Percentiles rank a stretch among this genome's conserved stretches.
Conservation (phyloP, 2,888 invertebrate genomes). For the Parasteatoda lunata region DNA sequence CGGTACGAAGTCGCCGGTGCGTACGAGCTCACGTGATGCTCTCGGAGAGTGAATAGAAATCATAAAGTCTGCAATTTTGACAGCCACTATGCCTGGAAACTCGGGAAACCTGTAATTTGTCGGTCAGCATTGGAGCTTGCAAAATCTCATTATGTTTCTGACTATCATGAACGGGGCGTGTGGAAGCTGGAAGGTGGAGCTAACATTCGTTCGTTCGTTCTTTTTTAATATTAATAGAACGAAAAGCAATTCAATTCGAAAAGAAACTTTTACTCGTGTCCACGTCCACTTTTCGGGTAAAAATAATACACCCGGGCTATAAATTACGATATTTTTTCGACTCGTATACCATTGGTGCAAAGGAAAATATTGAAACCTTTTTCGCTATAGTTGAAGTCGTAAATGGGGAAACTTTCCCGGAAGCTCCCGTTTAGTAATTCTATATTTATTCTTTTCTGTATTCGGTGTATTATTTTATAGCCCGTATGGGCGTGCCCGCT, state of each 20-base stretch:
- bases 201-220: slow-evolving; percentile 6
- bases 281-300: background rate
- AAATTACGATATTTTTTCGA: no score
- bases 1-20: slow-evolving; percentile 1
- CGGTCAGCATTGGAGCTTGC: slow-evolving; percentile 57
- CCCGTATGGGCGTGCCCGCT: no score
- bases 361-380: no score
- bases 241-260: background rate
- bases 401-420: no score
- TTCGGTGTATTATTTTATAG: no score
- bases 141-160: slow-evolving; percentile 63
- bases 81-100: slow-evolving; percentile 34
- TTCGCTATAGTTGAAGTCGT: no score
- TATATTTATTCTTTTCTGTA: no score
- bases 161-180: slow-evolving; percentile 59
- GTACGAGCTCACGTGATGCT: slow-evolving; percentile 48
- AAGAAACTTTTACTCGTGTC: background rate
- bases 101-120: slow-evolving; percentile 63
- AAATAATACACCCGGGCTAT: no score
- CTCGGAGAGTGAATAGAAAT: slow-evolving; percentile 16
- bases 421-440: no score
- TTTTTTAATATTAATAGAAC: background rate
- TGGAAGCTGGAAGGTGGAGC: slow-evolving; percentile 62
- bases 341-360: no score
- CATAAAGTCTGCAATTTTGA: slow-evolving; percentile 57